Percentiles rank a stretch among this genome's conserved stretches.
These are phyloP conservation scores for Megastigmus dorsalis DNA, from an alignment of 2,888 invertebrate species.

Conservation along the genomic window DNA sequence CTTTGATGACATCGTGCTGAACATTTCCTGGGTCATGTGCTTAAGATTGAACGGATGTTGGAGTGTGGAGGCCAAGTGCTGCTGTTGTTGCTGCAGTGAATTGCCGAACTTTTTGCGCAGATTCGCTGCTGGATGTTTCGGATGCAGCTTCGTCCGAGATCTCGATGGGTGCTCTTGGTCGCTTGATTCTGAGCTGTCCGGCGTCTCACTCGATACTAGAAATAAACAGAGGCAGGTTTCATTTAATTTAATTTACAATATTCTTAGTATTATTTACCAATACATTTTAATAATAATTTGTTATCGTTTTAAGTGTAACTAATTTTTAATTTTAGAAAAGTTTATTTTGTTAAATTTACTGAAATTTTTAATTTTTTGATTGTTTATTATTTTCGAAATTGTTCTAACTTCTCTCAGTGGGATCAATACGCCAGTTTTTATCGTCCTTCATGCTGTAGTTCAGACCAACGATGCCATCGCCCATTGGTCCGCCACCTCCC, in stretches of 20 bases:
- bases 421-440: conserved; percentile 71
- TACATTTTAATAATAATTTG: too few species aligned
- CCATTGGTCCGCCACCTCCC: conserved; percentile 55
- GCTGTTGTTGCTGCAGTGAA: conserved; percentile 66
- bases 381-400: too few species aligned
- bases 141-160: conserved; percentile 31
- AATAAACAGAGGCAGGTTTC: too few species aligned
- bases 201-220: conserved; percentile 71
- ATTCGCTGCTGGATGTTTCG: conserved; percentile 62
- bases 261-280: too few species aligned
- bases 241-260: too few species aligned
- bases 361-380: too few species aligned
- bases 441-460: conserved; percentile 73
- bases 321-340: too few species aligned
- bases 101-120: conserved; percentile 70
- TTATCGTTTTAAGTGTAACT: too few species aligned
- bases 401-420: conserved; percentile 74
- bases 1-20: conserved; percentile 71
- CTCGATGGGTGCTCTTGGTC: conserved; percentile 68
- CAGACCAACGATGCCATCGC: conserved; percentile 68
- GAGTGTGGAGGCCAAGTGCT: conserved; percentile 64
- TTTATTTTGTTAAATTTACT: too few species aligned
- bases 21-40: conserved; percentile 74
- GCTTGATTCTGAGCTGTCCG: conserved; percentile 72
- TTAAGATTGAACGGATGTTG: conserved; percentile 72